phyloP scores from a whole-genome alignment of 1,140 invertebrate genomes.

The Cataglyphis hispanica region DNA sequence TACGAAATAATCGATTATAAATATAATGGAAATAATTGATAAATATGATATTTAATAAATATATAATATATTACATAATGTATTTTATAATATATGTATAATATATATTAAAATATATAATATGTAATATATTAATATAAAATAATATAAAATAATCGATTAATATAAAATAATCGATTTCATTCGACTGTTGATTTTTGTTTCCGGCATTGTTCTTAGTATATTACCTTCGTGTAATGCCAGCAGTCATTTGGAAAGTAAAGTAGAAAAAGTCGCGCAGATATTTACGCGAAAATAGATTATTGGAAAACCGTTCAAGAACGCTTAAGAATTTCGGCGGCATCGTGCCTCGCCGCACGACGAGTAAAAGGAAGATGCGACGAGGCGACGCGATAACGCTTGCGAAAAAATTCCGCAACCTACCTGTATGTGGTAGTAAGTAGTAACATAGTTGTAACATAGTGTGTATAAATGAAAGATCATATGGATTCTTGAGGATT shows the following conservation, averaged over 20 bases:
- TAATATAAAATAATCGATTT: neutral
- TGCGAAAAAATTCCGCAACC: slow-evolving; percentile 31
- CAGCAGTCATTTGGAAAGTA: slow-evolving; percentile 14
- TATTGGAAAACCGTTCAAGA: slow-evolving; percentile 61
- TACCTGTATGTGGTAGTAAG: neutral
- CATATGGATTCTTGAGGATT: slow-evolving; percentile 3
- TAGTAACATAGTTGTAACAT: neutral
- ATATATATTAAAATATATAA: no score
- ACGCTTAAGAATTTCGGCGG: slow-evolving; percentile 63
- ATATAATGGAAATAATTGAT: neutral
- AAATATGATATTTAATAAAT: no score
- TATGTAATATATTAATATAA: no score
- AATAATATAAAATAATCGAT: neutral
- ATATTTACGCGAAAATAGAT: slow-evolving; percentile 58
- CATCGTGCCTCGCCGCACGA: slow-evolving; percentile 21
- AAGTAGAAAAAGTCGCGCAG: slow-evolving; percentile 40
- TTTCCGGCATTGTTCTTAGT: neutral
- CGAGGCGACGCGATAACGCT: slow-evolving; percentile 45
- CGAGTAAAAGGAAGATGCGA: slow-evolving; percentile 49
- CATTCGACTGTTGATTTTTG: neutral
- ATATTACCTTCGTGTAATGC: neutral
- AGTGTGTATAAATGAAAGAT: neutral
- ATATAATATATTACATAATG: no score
- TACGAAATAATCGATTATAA: neutral
- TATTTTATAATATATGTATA: no score